Evolutionary conservation across 2,888 invertebrate species (phyloP), one percentile per base, ranked within the genome.

Genomic region (Drosophila incognita): DNA sequence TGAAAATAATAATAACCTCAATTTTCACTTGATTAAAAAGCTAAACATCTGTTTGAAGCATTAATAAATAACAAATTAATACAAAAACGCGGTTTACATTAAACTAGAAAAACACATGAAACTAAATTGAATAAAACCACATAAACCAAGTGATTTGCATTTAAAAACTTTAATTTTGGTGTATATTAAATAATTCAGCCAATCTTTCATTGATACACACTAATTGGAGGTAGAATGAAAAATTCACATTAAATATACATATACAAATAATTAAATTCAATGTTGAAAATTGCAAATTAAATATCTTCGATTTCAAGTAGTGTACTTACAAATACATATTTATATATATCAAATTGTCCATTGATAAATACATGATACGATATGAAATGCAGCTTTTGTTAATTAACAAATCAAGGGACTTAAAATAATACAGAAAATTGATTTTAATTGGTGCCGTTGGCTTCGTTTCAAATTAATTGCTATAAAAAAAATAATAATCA

Each of bases 381-480:
- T 21, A 4, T 24, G 0, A 15, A 24, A 15, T 15, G 15, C 15
- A 15, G 15, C 4, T 21, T 7, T 1, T 46, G 15, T 15, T 24
- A 8, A 46, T 21, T 24, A 15, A 46, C 8, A 1, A 15, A 46
- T 4, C 2, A 24, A 8, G 7, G 2, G 8, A 15, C 46, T 15
- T 46, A 1, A 15, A 24, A 46, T 13, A 46, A 46, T 24, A 15
- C 8, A 8, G 46, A 15, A 24, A 46, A 24, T 24, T 24, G 24
- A 24, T 24, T 46, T 46, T 46, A 15, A 8, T 24, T 46, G 8
- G 15, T 24, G 21, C 46, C 21, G 21, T 18, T 18, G 35, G 8
- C 11, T 21, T 11, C 11, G 38, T 24, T 13, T 13, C n/a, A 40
- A 48, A 59, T 60, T 51, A 57, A 54, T 52, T 56, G 48, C 15